Conservation (phyloP, 1,140 invertebrate species). For the Lasioglossum albipes region DNA sequence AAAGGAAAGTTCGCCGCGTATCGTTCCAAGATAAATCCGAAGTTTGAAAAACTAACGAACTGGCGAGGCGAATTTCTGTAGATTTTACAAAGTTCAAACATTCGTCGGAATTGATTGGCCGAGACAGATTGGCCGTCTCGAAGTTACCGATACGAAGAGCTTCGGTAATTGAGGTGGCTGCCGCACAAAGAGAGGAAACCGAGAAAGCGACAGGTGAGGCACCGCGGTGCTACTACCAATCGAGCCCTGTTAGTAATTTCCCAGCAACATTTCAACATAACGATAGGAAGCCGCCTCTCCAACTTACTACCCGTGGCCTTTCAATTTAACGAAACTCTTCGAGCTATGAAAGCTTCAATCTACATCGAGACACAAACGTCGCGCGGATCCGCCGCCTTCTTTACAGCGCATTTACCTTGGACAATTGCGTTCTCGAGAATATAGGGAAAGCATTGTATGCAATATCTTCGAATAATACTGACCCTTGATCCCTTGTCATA, state of each 20-base stretch:
- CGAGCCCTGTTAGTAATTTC: slow-evolving; percentile 42
- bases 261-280: slow-evolving; percentile 51
- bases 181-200: slow-evolving; percentile 44
- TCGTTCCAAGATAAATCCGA: too few species aligned
- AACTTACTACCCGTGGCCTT: slow-evolving; percentile 50
- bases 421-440: background rate
- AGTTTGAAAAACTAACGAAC: background rate
- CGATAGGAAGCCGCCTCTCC: slow-evolving; percentile 38
- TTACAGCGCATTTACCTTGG: background rate
- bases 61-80: background rate
- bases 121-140: slow-evolving; percentile 55
- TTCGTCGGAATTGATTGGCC: slow-evolving; percentile 48
- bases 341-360: slow-evolving; percentile 16
- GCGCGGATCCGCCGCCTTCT: background rate
- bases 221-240: slow-evolving; percentile 30
- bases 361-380: background rate
- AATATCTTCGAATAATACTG: too few species aligned
- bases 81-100: slow-evolving; percentile 12
- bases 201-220: slow-evolving; percentile 52
- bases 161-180: slow-evolving; percentile 51
- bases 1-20: too few species aligned
- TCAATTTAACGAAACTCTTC: slow-evolving; percentile 44
- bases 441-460: background rate
- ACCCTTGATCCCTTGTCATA: too few species aligned
- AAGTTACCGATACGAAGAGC: slow-evolving; percentile 52